Evolutionary conservation across 2,888 invertebrate species (phyloP), one percentile per base, ranked within the genome.

Genomic region (Hirtodrosophila trivittata): DNA sequence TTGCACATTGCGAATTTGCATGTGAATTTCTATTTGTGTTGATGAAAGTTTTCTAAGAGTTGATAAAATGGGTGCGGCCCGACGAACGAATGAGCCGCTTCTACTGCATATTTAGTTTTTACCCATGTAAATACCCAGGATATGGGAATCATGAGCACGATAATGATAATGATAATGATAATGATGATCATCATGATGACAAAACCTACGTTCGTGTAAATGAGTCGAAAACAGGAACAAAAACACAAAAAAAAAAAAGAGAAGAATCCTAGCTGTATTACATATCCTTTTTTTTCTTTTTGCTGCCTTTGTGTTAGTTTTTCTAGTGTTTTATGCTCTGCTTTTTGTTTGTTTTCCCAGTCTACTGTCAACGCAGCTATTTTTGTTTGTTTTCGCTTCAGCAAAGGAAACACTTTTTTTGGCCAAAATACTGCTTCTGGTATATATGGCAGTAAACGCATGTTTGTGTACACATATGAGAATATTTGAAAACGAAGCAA

Each of bases 21-120:
- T 85, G 69, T 58, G 75, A 82, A 77, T 85, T 63, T 81, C 72
- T 72, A 72, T 84, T 85, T 82, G 85, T 49, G 80, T 75, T 65
- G 69, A 63, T 75, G 72, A 63, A 85, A 71, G 56, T 75, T 78
- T 70, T 26, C 59, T 41, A 54, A 75, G 45, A 67, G 82, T 59
- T 63, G 63, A 67, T 66, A 66, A 71, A 65, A 59, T 47, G 54
- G 51, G 43, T 58, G 58, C 47, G 66, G 58, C 63, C 62, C 49
- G 18, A 30, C 56, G 43, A 72, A 78, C 60, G 66, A 66, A 45
- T 43, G 55, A 64, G 73, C 47, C 35, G 28, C n/a, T 28, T n/a
- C n/a, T 28, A 42, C 35, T 35, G 18, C 41, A 37, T 42, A 46
- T 67, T 55, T 55, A 56, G 49, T 60, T 46, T 21, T 54, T 45